These are phyloP conservation scores for Pentalonia nigronervosa DNA, from an alignment of 1,140 invertebrate species.

Conservation along the genomic window DNA sequence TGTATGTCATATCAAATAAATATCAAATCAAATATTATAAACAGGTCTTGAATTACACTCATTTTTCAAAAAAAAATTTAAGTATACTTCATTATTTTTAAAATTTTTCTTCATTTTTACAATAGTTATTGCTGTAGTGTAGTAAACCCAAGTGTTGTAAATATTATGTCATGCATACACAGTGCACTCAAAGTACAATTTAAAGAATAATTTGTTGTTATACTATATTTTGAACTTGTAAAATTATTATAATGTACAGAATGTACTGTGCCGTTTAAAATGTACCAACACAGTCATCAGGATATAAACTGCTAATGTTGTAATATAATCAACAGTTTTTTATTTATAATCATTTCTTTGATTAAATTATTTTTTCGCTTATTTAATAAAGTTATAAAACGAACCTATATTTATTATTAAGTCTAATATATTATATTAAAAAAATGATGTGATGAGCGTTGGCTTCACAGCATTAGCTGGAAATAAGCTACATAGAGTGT, in stretches of 20 bases:
- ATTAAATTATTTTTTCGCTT: background rate
- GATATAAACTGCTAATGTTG: background rate
- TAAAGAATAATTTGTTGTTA: background rate
- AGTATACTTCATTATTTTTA: background rate
- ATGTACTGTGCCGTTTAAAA: background rate
- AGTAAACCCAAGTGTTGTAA: background rate
- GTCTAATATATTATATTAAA: background rate
- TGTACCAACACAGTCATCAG: background rate
- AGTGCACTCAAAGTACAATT: background rate
- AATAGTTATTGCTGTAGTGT: background rate
- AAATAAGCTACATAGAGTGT: background rate
- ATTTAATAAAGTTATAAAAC: background rate
- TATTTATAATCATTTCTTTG: background rate
- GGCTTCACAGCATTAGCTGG: background rate
- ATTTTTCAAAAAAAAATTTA: background rate
- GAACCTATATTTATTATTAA: background rate
- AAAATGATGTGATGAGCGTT: background rate
- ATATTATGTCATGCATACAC: background rate
- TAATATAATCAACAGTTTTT: background rate
- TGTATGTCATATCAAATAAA: background rate
- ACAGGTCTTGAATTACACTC: background rate
- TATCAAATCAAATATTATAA: background rate
- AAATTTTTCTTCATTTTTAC: background rate
- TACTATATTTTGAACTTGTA: background rate
- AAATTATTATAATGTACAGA: background rate